A percentile compares a stretch with the other conserved stretches of the same genome.
Conservation (phyloP, 2,113 vertebrate genomes). For the Pan troglodytes region NHGRI_mPanTro3-v2.1_pri NC_072409.2:58772001-58772500, state of each 20-base stretch:
- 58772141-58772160: background rate
- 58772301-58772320: conserved; percentile 48
- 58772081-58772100: conserved; percentile 10
- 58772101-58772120: background rate
- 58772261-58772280: background rate
- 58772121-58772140: background rate
- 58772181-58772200: background rate
- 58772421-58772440: conserved; percentile 55
- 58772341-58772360: conserved; percentile 71
- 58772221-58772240: background rate
- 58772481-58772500: background rate
- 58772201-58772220: background rate
- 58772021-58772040: conserved; percentile 18
- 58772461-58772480: conserved; percentile 21
- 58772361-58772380: conserved; percentile 95
- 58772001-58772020: background rate
- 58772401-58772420: conserved; percentile 91
- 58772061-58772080: conserved; percentile 4
- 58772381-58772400: conserved; percentile 93
- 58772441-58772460: conserved; percentile 9
- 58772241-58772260: background rate
- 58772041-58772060: background rate
- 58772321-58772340: conserved; percentile 15
- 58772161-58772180: background rate
- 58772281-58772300: conserved; percentile 40